Evolutionary conservation across 2,888 invertebrate species (phyloP).

Genomic region (Sipha maydis): DNA sequence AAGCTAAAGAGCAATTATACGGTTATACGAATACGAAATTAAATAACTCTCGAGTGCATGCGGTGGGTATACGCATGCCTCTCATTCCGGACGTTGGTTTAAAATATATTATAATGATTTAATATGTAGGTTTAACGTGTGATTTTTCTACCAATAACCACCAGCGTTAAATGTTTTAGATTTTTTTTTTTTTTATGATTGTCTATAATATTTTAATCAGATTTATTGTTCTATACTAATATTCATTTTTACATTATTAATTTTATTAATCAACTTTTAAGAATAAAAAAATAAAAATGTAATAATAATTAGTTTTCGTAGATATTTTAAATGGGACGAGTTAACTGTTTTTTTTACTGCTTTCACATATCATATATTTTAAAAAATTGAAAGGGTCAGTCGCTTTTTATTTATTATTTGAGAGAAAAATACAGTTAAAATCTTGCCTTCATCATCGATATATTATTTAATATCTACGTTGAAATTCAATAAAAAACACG

Average conservation of each 20-base stretch:
- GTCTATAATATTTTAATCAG: too few species aligned
- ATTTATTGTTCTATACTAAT: too few species aligned
- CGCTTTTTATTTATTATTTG: background rate
- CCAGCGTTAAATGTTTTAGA: too few species aligned
- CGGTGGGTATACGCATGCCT: conserved; percentile 3
- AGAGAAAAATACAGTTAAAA: background rate
- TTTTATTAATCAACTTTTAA: too few species aligned
- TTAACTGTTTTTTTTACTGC: background rate
- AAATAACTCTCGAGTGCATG: conserved; percentile 6
- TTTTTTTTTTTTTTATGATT: too few species aligned
- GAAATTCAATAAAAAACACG: background rate
- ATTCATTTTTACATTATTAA: too few species aligned
- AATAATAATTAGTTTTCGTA: too few species aligned
- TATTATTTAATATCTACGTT: background rate
- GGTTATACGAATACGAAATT: conserved; percentile 5
- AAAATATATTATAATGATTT: conserved; percentile 13
- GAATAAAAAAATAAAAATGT: too few species aligned
- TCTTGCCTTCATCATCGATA: too few species aligned
- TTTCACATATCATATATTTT: background rate
- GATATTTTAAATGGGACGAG: background rate
- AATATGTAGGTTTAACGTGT: background rate
- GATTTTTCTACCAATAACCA: background rate
- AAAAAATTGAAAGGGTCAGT: background rate
- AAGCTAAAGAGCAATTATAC: background rate
- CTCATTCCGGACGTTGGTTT: background rate